Percentiles rank a stretch among this genome's conserved stretches.
phyloP scores from a whole-genome alignment of 92 coral and sea anemone species.

The Nematostella vectensis region DNA sequence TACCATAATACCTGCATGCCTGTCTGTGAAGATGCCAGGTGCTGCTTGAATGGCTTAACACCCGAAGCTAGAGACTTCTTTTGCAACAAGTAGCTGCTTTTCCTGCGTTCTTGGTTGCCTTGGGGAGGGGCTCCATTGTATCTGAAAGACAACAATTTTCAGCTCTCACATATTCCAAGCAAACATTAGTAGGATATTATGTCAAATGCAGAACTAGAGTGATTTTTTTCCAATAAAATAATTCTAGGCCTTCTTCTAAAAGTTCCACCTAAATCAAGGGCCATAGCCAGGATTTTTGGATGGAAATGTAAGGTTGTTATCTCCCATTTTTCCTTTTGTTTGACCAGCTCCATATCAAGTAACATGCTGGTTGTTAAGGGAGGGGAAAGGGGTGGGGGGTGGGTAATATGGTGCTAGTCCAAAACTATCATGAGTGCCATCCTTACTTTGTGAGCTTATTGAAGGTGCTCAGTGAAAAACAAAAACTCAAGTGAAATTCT shows the following conservation, averaged over 20 bases:
- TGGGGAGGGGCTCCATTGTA: slow-evolving; percentile 69
- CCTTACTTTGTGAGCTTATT: no score
- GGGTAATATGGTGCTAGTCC: no score
- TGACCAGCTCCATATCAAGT: no score
- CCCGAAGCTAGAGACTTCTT: slow-evolving; percentile 67
- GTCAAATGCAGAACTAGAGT: slow-evolving; percentile 1
- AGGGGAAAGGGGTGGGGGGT: no score
- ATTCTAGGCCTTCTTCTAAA: not conserved
- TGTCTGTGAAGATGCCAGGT: slow-evolving; percentile 70
- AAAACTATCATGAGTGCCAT: no score
- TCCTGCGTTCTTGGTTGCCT: slow-evolving; percentile 50
- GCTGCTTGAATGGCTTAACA: slow-evolving; percentile 75
- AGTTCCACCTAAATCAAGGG: not conserved
- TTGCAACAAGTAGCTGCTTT: slow-evolving; percentile 50
- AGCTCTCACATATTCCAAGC: not conserved
- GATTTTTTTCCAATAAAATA: not conserved
- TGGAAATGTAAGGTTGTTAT: not conserved
- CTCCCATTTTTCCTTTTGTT: not conserved
- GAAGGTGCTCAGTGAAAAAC: no score
- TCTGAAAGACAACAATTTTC: slow-evolving; percentile 25
- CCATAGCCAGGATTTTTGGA: not conserved
- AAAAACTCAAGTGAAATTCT: no score
- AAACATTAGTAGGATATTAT: slow-evolving; percentile 13
- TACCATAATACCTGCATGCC: slow-evolving; percentile 72
- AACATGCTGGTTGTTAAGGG: no score